Conservation (phyloP, 2,113 vertebrate species). For the Oncorhynchus kisutch region DNA sequence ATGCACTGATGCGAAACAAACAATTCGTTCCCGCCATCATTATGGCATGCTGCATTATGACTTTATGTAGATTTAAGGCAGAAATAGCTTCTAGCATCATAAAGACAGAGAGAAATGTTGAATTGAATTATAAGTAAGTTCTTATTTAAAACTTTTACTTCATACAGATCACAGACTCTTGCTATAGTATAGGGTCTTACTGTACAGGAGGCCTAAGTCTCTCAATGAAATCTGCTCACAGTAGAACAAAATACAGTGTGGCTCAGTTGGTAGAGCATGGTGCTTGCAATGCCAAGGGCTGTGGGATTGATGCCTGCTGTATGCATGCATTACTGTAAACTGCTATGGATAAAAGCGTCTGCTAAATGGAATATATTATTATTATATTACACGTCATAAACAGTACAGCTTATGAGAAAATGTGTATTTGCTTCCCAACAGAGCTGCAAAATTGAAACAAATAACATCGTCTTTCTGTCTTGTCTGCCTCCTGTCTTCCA, state of each 20-base stretch:
- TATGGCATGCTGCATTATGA: conserved; percentile 39
- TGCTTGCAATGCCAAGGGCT: too few relatives aligned
- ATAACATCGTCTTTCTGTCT: not conserved
- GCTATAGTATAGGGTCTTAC: not conserved
- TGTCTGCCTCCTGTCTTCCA: not conserved
- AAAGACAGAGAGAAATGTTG: conserved; percentile 21
- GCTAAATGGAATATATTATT: not conserved
- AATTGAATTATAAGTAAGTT: not conserved
- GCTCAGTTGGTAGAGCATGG: too few relatives aligned
- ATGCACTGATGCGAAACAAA: conserved; percentile 21
- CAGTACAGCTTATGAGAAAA: too few relatives aligned
- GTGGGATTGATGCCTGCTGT: too few relatives aligned
- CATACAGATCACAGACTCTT: not conserved
- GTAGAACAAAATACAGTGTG: not conserved
- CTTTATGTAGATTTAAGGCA: conserved; percentile 32
- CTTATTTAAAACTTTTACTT: not conserved
- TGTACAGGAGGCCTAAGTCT: not conserved
- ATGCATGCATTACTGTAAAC: too few relatives aligned
- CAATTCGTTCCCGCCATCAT: conserved; percentile 43
- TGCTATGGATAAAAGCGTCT: too few relatives aligned
- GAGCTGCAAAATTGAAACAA: not conserved
- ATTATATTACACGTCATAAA: not conserved
- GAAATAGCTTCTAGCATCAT: conserved; percentile 44
- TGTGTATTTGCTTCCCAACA: not conserved
- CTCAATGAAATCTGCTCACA: not conserved